Base-by-base conservation (phyloP, 2,797 vertebrate genomes). In the Sciurus vulgaris region DNA sequence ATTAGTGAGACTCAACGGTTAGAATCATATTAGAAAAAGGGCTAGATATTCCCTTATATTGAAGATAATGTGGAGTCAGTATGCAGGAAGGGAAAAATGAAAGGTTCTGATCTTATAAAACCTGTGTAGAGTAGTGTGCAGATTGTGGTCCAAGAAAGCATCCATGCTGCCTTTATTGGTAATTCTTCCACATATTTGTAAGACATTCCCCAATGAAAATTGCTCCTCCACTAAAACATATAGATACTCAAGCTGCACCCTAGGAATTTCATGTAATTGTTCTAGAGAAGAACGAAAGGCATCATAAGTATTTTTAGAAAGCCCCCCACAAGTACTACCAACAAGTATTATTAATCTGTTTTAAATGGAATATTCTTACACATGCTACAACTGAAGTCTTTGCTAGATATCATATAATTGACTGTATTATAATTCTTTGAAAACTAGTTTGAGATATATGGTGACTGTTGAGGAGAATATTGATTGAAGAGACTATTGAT, bases 31-130 rank as follows among this genome's bases (percentile, higher is more conserved):
- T 96, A 99, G 69, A 99, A 99, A 98, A 99, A 99, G 98, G 99
- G 99, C 0, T 99, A 99, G 0, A 99, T 99, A 73, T 99, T 99
- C 96, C 98, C 99, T 2, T 99, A 99, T 96, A 99, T 99, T 95
- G 99, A 99, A 98, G 99, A 99, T 98, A 99, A 99, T 0, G 99
- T 99, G 99, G 99, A 15, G 99, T 99, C 95, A 99, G 99, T 97
- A 99, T 99, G 17, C 99, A 99, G 89, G 99, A 99, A 99, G 98
- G 99, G 99, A 24, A 99, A 99, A 94, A 99, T 99, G 99, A 99
- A 99, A 99, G 99, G 98, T 99, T 99, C 99, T 30, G 99, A 99
- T 56, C 99, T 99, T 98, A 99, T 98, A 9, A 99, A 99, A 82
- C 99, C 99, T 0, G 99, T 95, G 99, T 99, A 26, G 99, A 99